Conservation (phyloP, 2,888 invertebrate genomes). For the Atrina japonica region DNA sequence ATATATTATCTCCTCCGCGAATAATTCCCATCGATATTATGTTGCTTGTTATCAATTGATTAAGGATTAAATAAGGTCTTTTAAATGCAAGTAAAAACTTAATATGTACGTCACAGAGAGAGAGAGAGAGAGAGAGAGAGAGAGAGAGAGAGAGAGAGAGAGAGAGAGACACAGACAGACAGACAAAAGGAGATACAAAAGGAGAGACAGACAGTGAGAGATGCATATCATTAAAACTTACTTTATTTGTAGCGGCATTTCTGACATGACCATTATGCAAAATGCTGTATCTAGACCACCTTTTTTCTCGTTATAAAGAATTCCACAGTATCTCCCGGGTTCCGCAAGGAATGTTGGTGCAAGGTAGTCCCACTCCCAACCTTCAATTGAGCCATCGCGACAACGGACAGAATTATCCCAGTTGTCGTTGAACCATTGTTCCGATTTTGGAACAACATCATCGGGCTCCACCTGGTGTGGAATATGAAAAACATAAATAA, state of each 20-base stretch:
- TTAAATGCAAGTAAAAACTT: too few relatives aligned
- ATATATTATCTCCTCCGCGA: too few relatives aligned
- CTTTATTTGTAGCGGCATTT: slow-evolving; percentile 13
- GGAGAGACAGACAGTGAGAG: too few relatives aligned
- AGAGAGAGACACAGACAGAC: too few relatives aligned
- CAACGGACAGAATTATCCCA: slow-evolving; percentile 32
- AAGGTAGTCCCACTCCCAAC: slow-evolving; percentile 35
- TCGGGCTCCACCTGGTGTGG: slow-evolving; percentile 7
- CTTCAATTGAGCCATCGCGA: slow-evolving; percentile 36
- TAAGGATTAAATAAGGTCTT: too few relatives aligned
- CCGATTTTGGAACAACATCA: slow-evolving; percentile 10
- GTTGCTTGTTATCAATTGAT: too few relatives aligned
- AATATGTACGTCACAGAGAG: too few relatives aligned
- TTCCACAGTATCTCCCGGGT: slow-evolving; percentile 29
- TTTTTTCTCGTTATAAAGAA: slow-evolving; percentile 20
- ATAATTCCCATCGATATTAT: too few relatives aligned
- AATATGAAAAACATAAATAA: background rate
- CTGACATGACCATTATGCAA: slow-evolving; percentile 25
- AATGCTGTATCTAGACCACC: slow-evolving; percentile 20
- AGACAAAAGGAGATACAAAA: too few relatives aligned
- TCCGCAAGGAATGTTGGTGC: slow-evolving; percentile 21
- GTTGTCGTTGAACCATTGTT: slow-evolving; percentile 14
- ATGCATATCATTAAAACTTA: too few relatives aligned
- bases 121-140: too few relatives aligned
- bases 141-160: too few relatives aligned